A percentile compares a stretch with the other conserved stretches of the same genome.
Evolutionary conservation across 1,140 invertebrate genomes (phyloP).

Genomic region (Subanguina moxae): DNA sequence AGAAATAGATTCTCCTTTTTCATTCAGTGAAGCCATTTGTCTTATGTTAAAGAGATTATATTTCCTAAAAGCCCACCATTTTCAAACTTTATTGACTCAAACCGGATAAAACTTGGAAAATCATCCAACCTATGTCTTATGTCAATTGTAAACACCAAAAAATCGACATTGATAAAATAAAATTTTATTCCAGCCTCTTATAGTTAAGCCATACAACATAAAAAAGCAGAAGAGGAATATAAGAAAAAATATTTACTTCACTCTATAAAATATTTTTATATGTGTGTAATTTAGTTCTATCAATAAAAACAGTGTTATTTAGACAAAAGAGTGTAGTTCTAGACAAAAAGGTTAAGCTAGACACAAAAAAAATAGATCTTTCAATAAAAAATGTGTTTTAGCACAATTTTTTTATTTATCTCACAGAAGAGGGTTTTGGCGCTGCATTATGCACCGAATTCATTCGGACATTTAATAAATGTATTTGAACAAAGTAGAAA

Average conservation of each 20-base stretch:
- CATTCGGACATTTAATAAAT: neutral
- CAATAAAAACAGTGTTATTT: neutral
- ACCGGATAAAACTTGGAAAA: neutral
- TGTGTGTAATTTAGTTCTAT: neutral
- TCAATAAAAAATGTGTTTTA: neutral
- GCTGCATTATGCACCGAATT: neutral
- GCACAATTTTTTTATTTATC: neutral
- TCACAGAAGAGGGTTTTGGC: neutral
- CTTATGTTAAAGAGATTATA: too few species aligned
- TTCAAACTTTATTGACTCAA: neutral
- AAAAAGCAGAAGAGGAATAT: neutral
- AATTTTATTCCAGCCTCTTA: constrained; percentile 1
- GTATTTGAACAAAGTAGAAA: too few species aligned
- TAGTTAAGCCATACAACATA: neutral
- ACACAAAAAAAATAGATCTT: neutral
- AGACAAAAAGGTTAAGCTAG: neutral
- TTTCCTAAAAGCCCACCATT: too few species aligned
- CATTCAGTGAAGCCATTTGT: neutral
- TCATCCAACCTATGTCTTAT: neutral
- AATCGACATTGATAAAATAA: neutral
- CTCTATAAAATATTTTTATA: neutral
- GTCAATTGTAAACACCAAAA: too few species aligned
- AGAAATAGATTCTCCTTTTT: constrained; percentile 14
- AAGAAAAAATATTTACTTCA: neutral
- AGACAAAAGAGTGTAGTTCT: neutral